Evolutionary conservation across 64 coral and sea anemone species (phyloP).

Genomic region (Catalaphyllia jardinei): DNA sequence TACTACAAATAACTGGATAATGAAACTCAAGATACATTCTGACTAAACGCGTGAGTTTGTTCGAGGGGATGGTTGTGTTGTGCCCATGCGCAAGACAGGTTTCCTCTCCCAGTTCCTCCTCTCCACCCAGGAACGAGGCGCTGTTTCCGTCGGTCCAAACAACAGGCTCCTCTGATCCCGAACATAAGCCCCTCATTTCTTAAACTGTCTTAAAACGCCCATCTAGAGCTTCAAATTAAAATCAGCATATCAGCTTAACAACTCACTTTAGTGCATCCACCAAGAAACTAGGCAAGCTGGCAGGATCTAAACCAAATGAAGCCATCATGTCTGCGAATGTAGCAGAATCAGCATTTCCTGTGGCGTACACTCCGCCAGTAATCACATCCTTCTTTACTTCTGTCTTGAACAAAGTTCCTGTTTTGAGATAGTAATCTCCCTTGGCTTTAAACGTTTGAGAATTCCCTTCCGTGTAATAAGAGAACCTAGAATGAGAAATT

Average conservation of each 20-base stretch:
- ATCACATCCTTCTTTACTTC: slow-evolving; percentile 11
- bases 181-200: too few relatives aligned
- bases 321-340: slow-evolving; percentile 64
- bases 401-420: slow-evolving; percentile 58
- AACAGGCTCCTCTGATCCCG: too few relatives aligned
- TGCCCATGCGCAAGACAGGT: too few relatives aligned
- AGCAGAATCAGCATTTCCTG: slow-evolving; percentile 41
- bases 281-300: slow-evolving; percentile 52
- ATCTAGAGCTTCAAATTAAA: background rate
- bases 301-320: slow-evolving; percentile 41
- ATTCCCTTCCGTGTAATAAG: slow-evolving; percentile 88
- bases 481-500: slow-evolving; percentile 48
- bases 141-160: too few relatives aligned
- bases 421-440: slow-evolving; percentile 61
- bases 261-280: slow-evolving; percentile 71
- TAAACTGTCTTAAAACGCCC: too few relatives aligned
- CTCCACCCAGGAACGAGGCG: too few relatives aligned
- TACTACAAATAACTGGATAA: too few relatives aligned
- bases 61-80: too few relatives aligned
- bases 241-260: background rate
- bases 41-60: too few relatives aligned
- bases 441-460: slow-evolving; percentile 87
- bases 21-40: too few relatives aligned
- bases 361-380: slow-evolving; percentile 49
- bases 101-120: too few relatives aligned